Evolutionary conservation across 2,888 invertebrate genomes (phyloP).

Genomic region (Megaustenia siamemsis): DNA sequence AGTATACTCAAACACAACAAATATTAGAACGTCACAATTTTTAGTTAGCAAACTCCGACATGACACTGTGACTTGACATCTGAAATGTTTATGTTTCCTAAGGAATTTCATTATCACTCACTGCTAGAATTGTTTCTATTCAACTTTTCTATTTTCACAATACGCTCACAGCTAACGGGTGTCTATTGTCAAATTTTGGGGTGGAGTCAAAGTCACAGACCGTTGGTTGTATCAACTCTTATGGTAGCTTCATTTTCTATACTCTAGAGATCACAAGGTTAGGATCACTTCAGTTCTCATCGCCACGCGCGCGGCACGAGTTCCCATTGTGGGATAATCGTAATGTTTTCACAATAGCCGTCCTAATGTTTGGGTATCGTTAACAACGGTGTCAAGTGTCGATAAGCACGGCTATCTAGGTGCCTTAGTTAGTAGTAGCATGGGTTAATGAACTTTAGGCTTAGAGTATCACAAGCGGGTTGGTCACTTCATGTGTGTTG

Average conservation of each 20-base stretch:
- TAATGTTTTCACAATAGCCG: not conserved
- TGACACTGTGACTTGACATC: not conserved
- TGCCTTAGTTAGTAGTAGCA: not conserved
- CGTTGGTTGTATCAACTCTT: not conserved
- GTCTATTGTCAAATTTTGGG: not conserved
- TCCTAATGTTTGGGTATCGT: not conserved
- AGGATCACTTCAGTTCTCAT: not conserved
- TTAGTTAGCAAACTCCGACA: not conserved
- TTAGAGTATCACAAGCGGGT: too few species aligned
- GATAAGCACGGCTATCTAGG: not conserved
- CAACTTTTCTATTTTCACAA: not conserved
- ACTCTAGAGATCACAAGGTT: not conserved
- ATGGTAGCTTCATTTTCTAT: not conserved
- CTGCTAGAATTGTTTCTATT: not conserved
- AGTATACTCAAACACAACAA: not conserved
- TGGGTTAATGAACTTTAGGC: too few species aligned
- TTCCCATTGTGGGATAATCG: not conserved
- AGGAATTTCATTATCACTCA: not conserved
- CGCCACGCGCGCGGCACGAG: not conserved
- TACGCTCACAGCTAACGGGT: not conserved
- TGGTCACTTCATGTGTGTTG: too few species aligned
- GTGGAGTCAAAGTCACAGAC: not conserved
- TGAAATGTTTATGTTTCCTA: not conserved
- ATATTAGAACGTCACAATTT: not conserved
- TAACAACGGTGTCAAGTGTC: not conserved